A percentile compares a stretch with the other conserved stretches of the same genome.
These are phyloP conservation scores for Euzophera pinguis DNA, from an alignment of 2,888 invertebrate species.

Conservation along the genomic window DNA sequence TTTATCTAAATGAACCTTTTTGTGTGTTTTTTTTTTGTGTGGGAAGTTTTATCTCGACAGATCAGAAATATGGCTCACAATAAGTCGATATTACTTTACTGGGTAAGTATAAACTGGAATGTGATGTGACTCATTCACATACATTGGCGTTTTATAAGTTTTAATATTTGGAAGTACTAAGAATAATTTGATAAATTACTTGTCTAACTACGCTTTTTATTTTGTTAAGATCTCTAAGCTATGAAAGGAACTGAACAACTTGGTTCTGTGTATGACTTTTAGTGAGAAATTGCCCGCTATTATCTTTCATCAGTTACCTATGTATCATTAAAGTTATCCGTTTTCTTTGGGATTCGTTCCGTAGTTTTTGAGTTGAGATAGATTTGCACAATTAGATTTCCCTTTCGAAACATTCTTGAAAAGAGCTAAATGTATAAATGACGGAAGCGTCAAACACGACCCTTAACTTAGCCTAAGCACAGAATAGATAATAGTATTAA, in stretches of 20 bases:
- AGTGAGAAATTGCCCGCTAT: too few relatives aligned
- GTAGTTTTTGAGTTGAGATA: too few relatives aligned
- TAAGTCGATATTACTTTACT: neutral
- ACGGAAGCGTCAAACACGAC: too few relatives aligned
- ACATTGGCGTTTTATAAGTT: neutral
- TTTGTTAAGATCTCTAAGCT: neutral
- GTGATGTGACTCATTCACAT: neutral
- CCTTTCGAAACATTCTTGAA: too few relatives aligned
- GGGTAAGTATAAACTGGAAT: neutral
- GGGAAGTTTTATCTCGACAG: conserved; percentile 3
- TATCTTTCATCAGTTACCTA: too few relatives aligned
- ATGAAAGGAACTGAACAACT: too few relatives aligned
- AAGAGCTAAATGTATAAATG: too few relatives aligned
- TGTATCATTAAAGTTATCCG: too few relatives aligned
- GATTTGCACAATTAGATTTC: too few relatives aligned
- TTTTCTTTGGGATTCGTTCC: too few relatives aligned
- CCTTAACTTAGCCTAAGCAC: too few relatives aligned
- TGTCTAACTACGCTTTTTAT: neutral
- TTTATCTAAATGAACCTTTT: conserved; percentile 34
- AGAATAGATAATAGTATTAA: neutral
- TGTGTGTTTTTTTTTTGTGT: conserved; percentile 25
- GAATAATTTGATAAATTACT: neutral
- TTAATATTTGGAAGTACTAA: neutral
- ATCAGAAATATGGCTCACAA: conserved; percentile 1
- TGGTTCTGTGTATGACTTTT: too few relatives aligned